Conservation (phyloP, 2,888 invertebrate species). For the Trissolcus japonicus region DNA sequence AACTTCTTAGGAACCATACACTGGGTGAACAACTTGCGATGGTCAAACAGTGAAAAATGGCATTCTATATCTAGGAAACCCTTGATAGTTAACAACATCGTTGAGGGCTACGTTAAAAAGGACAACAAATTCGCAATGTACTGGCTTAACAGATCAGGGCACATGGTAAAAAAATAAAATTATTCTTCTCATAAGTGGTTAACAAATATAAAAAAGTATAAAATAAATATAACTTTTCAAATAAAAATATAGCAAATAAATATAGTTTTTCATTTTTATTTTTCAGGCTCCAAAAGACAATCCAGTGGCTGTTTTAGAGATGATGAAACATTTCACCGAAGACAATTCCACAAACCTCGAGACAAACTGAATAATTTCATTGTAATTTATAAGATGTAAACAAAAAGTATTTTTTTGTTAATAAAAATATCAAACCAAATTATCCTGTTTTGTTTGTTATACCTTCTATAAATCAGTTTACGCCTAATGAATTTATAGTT, state of each 20-base stretch:
- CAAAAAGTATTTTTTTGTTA: neutral
- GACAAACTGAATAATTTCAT: neutral
- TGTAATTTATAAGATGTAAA: neutral
- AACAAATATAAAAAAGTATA: neutral
- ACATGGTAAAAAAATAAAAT: conserved; percentile 24
- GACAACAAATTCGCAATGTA: conserved; percentile 20
- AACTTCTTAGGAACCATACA: conserved; percentile 11
- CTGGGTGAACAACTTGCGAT: conserved; percentile 18
- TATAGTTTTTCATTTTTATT: neutral
- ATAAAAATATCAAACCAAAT: too few species aligned
- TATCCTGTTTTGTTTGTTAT: too few species aligned
- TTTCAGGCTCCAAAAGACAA: conserved; percentile 36
- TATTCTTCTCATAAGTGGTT: neutral
- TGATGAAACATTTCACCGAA: conserved; percentile 16
- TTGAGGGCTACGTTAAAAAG: conserved; percentile 34
- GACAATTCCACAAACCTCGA: neutral
- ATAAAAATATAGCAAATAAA: neutral
- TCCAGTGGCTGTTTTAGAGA: conserved; percentile 12
- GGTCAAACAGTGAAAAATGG: conserved; percentile 12
- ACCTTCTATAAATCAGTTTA: too few species aligned
- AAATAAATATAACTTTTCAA: neutral
- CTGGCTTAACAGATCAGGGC: conserved; percentile 35
- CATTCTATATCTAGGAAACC: conserved; percentile 2
- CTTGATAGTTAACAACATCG: conserved; percentile 8
- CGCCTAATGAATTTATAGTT: neutral